phyloP scores from a whole-genome alignment of 2,888 invertebrate genomes.

The Catocala nupta region DNA sequence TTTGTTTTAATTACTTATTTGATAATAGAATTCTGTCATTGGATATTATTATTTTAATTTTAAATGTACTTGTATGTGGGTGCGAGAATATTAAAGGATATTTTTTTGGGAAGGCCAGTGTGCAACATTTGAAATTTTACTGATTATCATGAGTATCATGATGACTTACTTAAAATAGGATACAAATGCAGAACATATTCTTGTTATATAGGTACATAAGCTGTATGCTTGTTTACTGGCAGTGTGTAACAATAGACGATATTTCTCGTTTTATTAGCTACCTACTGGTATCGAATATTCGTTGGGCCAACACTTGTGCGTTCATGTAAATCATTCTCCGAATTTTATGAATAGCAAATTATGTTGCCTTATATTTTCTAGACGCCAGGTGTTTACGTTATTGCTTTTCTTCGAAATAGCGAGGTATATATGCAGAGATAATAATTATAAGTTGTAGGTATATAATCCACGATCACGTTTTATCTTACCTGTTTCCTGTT shows the following conservation, averaged over 20 bases:
- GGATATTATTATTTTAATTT: no score
- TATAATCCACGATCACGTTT: background rate
- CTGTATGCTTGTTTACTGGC: no score
- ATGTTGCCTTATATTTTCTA: background rate
- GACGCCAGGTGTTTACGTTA: background rate
- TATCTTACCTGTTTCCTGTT: background rate
- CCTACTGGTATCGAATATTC: conserved; percentile 13
- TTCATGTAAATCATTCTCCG: conserved; percentile 21
- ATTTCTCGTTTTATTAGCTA: conserved; percentile 45
- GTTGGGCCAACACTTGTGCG: conserved; percentile 23
- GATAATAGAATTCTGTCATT: no score
- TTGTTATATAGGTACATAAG: no score
- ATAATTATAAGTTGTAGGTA: background rate
- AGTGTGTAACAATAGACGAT: conserved; percentile 50
- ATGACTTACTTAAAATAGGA: no score
- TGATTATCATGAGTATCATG: no score
- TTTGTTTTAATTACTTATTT: no score
- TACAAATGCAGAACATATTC: no score
- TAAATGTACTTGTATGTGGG: no score
- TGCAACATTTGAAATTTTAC: no score
- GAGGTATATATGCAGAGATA: background rate
- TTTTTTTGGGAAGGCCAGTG: no score
- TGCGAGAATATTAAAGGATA: no score
- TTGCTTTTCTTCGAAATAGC: background rate
- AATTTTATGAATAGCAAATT: conserved; percentile 16